Percentiles rank a stretch among this genome's conserved stretches.
Conservation (phyloP, 2,797 vertebrate genomes). For the Enteromius paludinosus region DNA sequence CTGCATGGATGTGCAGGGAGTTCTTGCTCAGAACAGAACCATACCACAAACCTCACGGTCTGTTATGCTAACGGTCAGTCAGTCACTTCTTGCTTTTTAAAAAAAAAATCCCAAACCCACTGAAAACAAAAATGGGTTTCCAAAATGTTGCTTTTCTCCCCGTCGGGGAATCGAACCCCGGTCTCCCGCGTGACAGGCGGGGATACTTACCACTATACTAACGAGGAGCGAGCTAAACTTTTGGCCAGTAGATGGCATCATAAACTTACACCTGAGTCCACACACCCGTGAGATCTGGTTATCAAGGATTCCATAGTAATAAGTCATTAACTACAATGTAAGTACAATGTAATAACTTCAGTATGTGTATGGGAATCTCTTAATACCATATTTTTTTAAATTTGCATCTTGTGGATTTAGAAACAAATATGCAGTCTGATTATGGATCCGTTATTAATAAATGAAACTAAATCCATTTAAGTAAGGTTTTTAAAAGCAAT, state of each 20-base stretch:
- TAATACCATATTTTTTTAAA: background rate
- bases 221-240: background rate
- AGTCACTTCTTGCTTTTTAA: too few relatives aligned
- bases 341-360: background rate
- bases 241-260: rapidly evolving
- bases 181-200: constrained; percentile 15
- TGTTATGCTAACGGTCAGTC: background rate
- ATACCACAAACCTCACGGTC: background rate
- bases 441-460: background rate
- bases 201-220: constrained; percentile 34
- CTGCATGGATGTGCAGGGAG: background rate
- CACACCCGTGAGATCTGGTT: background rate
- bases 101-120: background rate
- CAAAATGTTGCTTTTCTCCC: background rate
- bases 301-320: background rate
- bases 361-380: background rate
- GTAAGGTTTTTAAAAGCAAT: constrained; percentile 74
- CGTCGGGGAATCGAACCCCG: constrained; percentile 29
- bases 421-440: background rate
- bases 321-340: background rate
- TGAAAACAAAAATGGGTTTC: background rate
- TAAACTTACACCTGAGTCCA: background rate
- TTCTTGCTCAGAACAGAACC: background rate
- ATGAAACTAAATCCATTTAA: background rate
- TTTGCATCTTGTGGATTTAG: background rate